phyloP scores from a whole-genome alignment of 1,140 invertebrate species.

The Maconellicoccus hirsutus region DNA sequence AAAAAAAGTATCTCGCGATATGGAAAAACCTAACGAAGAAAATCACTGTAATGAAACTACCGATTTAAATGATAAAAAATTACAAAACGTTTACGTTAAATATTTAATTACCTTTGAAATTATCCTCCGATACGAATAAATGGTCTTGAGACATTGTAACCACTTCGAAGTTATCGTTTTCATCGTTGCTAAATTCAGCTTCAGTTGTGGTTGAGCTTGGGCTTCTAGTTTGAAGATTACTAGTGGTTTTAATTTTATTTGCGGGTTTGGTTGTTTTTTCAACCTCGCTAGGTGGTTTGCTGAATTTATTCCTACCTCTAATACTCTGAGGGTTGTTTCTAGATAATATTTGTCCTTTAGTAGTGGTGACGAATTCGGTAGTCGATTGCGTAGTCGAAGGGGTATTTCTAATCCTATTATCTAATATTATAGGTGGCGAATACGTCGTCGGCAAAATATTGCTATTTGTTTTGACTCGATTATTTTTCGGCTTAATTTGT shows the following conservation, averaged over 20 bases:
- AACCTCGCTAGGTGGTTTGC: background rate
- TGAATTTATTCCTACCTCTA: background rate
- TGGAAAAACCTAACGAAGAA: too few species aligned
- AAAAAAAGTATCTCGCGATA: too few species aligned
- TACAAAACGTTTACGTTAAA: too few species aligned
- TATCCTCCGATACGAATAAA: slow-evolving; percentile 27
- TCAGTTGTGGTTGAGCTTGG: background rate
- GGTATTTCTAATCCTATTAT: background rate
- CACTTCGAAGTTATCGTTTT: slow-evolving; percentile 27
- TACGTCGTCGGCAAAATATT: background rate
- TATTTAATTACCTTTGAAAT: slow-evolving; percentile 28
- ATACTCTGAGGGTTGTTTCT: background rate
- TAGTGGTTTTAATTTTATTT: background rate
- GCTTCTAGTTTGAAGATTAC: background rate
- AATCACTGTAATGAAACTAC: too few species aligned
- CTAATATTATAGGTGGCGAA: background rate
- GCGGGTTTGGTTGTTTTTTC: background rate
- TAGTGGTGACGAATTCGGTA: too few species aligned
- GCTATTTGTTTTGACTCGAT: background rate
- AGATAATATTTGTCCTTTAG: background rate
- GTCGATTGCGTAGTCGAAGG: background rate
- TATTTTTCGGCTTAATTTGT: background rate
- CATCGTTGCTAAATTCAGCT: background rate
- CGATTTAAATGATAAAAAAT: too few species aligned
- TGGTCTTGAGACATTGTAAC: slow-evolving; percentile 29